Conservation (phyloP, 2,113 vertebrate species). For the Apodemus speciosus region DNA sequence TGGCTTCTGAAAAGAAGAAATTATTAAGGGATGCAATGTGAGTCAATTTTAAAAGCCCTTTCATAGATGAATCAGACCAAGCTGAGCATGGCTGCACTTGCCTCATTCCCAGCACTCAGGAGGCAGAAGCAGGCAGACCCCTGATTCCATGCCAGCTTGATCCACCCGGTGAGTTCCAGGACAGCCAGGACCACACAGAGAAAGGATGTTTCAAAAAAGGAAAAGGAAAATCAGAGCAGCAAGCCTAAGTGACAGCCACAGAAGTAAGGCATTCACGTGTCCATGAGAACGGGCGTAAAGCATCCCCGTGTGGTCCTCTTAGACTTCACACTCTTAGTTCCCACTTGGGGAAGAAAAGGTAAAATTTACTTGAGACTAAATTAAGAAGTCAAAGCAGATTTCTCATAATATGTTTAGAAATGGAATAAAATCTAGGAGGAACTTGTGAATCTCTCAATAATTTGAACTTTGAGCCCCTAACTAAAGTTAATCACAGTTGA, state of each 20-base stretch:
- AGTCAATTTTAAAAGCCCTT: neutral
- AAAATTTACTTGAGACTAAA: neutral
- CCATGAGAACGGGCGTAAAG: too few species aligned
- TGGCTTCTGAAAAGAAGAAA: neutral
- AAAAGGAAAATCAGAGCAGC: neutral
- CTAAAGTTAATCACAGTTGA: slow-evolving; percentile 87
- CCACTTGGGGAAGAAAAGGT: slow-evolving; percentile 32
- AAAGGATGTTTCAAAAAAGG: too few species aligned
- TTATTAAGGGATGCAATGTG: rapidly evolving
- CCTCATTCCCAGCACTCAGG: neutral
- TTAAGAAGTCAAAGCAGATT: slow-evolving; percentile 6
- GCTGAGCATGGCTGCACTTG: rapidly evolving
- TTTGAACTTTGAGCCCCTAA: slow-evolving; percentile 82
- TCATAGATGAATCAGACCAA: neutral
- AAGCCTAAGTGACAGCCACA: neutral
- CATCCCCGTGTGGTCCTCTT: rapidly evolving
- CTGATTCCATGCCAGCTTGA: neutral
- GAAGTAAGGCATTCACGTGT: rapidly evolving
- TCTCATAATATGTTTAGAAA: neutral
- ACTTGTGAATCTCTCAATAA: slow-evolving; percentile 71
- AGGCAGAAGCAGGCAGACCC: neutral
- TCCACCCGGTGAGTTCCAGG: neutral
- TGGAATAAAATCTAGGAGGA: slow-evolving; percentile 50
- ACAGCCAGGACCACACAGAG: neutral
- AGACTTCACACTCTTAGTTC: neutral